Evolutionary conservation across 1,140 invertebrate species (phyloP), one percentile per base, ranked within the genome.

Genomic region (Diachasmimorpha longicaudata): DNA sequence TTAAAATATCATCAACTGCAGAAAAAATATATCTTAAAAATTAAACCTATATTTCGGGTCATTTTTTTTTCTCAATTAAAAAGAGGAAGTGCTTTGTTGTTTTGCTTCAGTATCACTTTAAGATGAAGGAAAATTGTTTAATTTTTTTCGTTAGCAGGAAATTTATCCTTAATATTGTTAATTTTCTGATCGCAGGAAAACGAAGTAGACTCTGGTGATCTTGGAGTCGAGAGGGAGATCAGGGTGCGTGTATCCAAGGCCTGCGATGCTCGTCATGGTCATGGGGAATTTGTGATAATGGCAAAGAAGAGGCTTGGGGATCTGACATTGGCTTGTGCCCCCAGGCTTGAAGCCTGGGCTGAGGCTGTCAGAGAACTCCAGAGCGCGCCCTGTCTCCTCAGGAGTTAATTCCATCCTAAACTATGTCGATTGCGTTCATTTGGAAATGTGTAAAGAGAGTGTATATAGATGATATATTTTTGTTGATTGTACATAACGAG

Each of bases 211-310:
- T 81, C 81, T 14, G 81, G 80, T 10, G 86, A 87, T 72, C 78
- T 82, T 48, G 79, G 82, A 74, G 14, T 73, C 16, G 79, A 81
- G 69, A 84, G 79, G 23, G 86, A 83, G 55, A 80, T 87, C 63
- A 83, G 86, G 19, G 81, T 93, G 3, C 90, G 92, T 48, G 91
- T 94, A 39, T 90, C 92, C 0, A 89, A 91, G 11, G 90, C 91
- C 69, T 96, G 95, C 83, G 93, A 93, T 8, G 93, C 93, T 16
- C 87, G 90, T 37, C 91, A 92, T 31, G 94, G 94, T 8, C 87
- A 90, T 8, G 94, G 94, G 0, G 93, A 95, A 86, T 95, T 95
- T 88, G 90, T 96, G 39, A 93, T 96, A 84, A 94, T 95, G 90
- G 95, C 94, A 13, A 90, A 93, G 72, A 89, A 93, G 74, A 90